Base-by-base conservation (phyloP, 2,888 invertebrate species). In the Teleiodes luculella region DNA sequence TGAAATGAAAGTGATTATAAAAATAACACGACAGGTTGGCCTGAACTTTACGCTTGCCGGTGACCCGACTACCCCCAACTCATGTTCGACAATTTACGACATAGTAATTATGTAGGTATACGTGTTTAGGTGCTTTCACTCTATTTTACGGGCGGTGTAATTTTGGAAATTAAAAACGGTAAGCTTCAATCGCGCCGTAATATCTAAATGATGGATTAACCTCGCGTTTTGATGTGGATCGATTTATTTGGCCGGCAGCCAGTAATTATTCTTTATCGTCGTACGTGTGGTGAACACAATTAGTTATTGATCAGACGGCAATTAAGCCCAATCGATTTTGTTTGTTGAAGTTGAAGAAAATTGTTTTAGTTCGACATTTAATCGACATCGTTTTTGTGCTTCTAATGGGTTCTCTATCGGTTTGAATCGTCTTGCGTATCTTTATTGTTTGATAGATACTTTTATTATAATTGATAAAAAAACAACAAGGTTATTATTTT, bases 191-290 rank as follows among this genome's bases (percentile, higher is more conserved):
- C 86, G 81, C 72, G 67, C 76, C 72, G 83, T 88, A 84, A 87
- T 87, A 87, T 87, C 87, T 86, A 83, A 88, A 86, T 88, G 88
- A 89, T 88, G 86, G 86, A 88, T 88, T 89, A 87, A 85, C 86
- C 83, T 79, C 80, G 82, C 77, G 80, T 85, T 86, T 85, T 88
- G 84, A 86, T 86, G 86, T 83, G 70, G 83, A 87, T 88, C 88
- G 88, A 88, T 88, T 86, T 81, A 86, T 88, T 88, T 87, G 86
- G 87, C 86, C 78, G 85, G 81, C 79, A 80, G 83, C 87, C 87
- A 87, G 85, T 86, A 87, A 89, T 89, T 89, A 89, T 89, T 76
- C 82, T 86, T 88, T 86, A 86, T 86, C 78, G 86, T 78, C 74
- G 77, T 84, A 87, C 84, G 87, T 86, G 87, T 82, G 83, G 85